Conservation (phyloP, 2,888 invertebrate species). For the Apocheima hispidaria region DNA sequence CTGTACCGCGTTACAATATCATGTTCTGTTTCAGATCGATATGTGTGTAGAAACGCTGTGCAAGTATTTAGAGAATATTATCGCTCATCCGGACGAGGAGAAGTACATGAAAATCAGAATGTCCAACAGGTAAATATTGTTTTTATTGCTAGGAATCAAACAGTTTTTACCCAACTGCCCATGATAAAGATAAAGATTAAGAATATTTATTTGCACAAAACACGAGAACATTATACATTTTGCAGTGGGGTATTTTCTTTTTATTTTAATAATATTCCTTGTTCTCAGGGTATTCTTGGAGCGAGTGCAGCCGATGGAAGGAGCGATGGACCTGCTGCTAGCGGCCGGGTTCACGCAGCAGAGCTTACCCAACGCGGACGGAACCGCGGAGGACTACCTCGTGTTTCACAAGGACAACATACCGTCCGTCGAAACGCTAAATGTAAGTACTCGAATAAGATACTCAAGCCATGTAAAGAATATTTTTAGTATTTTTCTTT, state of each 20-base stretch:
- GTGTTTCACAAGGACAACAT: constrained; percentile 88
- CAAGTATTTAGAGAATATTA: constrained; percentile 96
- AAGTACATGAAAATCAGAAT: constrained; percentile 96
- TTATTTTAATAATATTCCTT: too few species aligned
- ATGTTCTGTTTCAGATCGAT: constrained; percentile 85
- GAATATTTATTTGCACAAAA: too few species aligned
- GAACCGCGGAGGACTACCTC: constrained; percentile 86
- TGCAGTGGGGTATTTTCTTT: too few species aligned
- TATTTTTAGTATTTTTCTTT: too few species aligned
- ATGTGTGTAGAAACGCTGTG: constrained; percentile 94
- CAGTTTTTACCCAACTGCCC: too few species aligned
- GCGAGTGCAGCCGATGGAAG: constrained; percentile 92
- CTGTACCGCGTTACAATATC: too few species aligned
- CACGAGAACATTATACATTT: too few species aligned
- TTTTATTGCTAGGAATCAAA: too few species aligned
- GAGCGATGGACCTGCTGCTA: constrained; percentile 91
- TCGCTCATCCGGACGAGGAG: constrained; percentile 93
- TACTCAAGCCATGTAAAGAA: too few species aligned
- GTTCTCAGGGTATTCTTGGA: constrained; percentile 93
- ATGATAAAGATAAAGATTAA: too few species aligned
- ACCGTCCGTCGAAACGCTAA: constrained; percentile 83
- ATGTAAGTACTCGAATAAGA: too few species aligned
- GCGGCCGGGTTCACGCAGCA: constrained; percentile 93
- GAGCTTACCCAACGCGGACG: constrained; percentile 83
- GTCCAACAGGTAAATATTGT: constrained; percentile 88